Percentiles rank a stretch among this genome's conserved stretches.
phyloP scores from a whole-genome alignment of 2,888 invertebrate genomes.

The Drosophila recens region DNA sequence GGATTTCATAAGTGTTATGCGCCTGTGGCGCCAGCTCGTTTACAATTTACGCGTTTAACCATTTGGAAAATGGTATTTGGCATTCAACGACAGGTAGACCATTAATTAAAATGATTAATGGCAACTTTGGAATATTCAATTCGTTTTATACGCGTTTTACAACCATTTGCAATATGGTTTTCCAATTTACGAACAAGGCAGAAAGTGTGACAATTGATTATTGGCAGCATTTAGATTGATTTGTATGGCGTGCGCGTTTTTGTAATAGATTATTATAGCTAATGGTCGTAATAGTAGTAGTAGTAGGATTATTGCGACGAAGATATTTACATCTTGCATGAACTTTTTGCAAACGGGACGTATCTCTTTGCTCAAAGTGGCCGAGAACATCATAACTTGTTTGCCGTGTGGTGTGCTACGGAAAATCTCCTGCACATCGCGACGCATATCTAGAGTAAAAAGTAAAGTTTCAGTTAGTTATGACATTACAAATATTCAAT shows the following conservation, averaged over 20 bases:
- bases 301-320: constrained; percentile 68
- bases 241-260: constrained; percentile 40
- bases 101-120: constrained; percentile 14
- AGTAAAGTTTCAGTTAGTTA: background rate
- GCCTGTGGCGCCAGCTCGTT: constrained; percentile 32
- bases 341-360: constrained; percentile 99
- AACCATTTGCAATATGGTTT: constrained; percentile 45
- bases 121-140: constrained; percentile 3
- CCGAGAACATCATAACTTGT: constrained; percentile 99
- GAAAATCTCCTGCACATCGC: constrained; percentile 99
- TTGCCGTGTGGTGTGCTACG: constrained; percentile 99
- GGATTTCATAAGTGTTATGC: constrained; percentile 36
- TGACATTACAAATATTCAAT: background rate
- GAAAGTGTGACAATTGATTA: constrained; percentile 39
- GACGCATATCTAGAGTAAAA: constrained; percentile 94
- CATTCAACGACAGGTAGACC: constrained; percentile 25
- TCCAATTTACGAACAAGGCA: constrained; percentile 32
- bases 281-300: constrained; percentile 72
- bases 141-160: constrained; percentile 40
- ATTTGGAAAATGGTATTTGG: constrained; percentile 48
- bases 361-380: constrained; percentile 99
- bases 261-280: constrained; percentile 64
- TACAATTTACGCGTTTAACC: constrained; percentile 52
- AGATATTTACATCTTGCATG: constrained; percentile 98
- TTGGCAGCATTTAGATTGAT: constrained; percentile 40